Evolutionary conservation across 2,797 vertebrate genomes (phyloP).

Genomic region (Columba guinea): DNA sequence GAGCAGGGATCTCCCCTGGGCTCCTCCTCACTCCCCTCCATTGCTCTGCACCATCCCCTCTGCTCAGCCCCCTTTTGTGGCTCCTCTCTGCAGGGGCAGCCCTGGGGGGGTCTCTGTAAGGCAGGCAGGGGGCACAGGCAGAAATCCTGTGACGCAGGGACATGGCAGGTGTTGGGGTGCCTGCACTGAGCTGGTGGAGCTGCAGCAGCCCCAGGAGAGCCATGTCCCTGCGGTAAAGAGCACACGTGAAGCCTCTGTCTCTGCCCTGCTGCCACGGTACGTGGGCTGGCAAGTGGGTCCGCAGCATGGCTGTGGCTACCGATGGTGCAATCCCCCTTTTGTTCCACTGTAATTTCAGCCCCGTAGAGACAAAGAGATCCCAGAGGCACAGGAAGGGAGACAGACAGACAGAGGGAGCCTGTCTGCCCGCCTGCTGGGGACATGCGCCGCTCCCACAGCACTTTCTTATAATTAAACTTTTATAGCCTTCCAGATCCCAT

Average conservation of each 20-base stretch:
- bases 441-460: accelerated
- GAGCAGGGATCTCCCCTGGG: background rate
- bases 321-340: background rate
- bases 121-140: background rate
- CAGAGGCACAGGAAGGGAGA: background rate
- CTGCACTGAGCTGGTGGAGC: background rate
- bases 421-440: background rate
- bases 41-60: accelerated
- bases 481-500: background rate
- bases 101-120: too few species aligned
- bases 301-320: background rate
- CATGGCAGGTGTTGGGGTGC: background rate
- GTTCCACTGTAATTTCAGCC: background rate
- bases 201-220: background rate
- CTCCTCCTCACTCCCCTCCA: background rate
- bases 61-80: background rate
- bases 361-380: background rate
- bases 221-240: accelerated
- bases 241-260: background rate
- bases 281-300: accelerated
- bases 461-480: background rate
- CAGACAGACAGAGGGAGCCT: background rate
- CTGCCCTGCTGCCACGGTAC: accelerated
- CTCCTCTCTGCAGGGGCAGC: background rate
- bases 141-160: background rate